phyloP scores from a whole-genome alignment of 1,140 invertebrate genomes.

The Ceratoteleas bidentatus region DNA sequence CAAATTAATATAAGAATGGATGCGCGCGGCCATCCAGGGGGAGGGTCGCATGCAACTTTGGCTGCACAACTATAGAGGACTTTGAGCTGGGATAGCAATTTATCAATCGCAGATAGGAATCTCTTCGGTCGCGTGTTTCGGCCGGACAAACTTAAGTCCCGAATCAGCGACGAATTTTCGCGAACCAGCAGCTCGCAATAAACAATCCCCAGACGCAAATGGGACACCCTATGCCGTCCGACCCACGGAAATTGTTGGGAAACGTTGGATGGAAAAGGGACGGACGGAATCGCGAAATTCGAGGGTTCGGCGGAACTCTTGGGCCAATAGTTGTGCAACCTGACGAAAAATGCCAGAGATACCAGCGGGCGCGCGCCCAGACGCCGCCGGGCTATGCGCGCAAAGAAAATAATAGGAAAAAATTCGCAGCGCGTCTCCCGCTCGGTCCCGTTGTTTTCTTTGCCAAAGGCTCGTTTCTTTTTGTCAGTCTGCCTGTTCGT shows the following conservation, averaged over 20 bases:
- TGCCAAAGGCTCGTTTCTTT: conserved; percentile 35
- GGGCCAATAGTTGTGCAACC: conserved; percentile 71
- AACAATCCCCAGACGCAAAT: neutral
- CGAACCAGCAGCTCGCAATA: neutral
- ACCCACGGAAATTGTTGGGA: neutral
- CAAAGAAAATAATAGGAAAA: conserved; percentile 77
- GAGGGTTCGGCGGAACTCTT: neutral
- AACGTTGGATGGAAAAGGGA: neutral
- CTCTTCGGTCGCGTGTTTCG: conserved; percentile 77
- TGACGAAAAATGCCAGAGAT: conserved; percentile 78
- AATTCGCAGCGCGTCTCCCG: conserved; percentile 48
- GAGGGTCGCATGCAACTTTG: conserved; percentile 47
- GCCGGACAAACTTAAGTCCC: conserved; percentile 75
- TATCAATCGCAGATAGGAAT: conserved; percentile 80
- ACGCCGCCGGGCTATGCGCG: conserved; percentile 76
- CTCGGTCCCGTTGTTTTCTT: conserved; percentile 29
- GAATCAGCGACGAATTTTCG: neutral
- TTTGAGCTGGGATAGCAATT: conserved; percentile 78
- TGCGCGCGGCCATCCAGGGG: conserved; percentile 13
- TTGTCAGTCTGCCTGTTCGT: conserved; percentile 22
- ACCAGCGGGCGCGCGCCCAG: conserved; percentile 80
- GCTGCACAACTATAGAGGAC: conserved; percentile 54
- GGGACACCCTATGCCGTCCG: neutral
- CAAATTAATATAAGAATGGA: conserved; percentile 79
- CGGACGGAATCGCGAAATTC: neutral